Percentiles rank a stretch among this genome's conserved stretches.
Evolutionary conservation across 1,140 invertebrate genomes (phyloP).

Genomic region (Galendromus occidentalis): DNA sequence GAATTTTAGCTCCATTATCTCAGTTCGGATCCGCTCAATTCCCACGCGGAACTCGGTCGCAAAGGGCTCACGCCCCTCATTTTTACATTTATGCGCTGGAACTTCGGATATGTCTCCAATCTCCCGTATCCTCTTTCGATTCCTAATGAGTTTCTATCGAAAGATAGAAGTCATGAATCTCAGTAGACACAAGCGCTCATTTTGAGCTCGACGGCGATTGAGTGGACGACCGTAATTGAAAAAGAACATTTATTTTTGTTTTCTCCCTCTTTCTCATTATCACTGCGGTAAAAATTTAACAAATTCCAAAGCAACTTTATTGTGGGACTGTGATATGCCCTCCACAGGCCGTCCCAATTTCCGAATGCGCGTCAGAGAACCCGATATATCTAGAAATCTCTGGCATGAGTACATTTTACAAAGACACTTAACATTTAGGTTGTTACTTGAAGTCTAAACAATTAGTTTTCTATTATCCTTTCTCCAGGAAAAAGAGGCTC

Average conservation of each 20-base stretch:
- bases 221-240: slow-evolving; percentile 1
- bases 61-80: no score
- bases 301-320: slow-evolving; percentile 5
- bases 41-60: no score
- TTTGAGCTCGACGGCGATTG: no score
- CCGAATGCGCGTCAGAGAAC: not conserved
- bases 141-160: no score
- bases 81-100: no score
- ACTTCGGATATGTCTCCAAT: no score
- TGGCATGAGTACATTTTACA: not conserved
- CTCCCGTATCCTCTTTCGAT: no score
- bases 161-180: no score
- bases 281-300: slow-evolving; percentile 11
- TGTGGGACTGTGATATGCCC: not conserved
- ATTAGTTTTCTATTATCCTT: not conserved
- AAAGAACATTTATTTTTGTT: slow-evolving; percentile 10
- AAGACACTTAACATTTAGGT: not conserved
- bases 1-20: no score
- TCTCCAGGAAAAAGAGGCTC: not conserved
- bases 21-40: no score
- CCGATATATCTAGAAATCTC: not conserved
- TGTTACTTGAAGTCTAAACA: not conserved
- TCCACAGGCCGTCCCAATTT: not conserved
- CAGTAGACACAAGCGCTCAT: no score
- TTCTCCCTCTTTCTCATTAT: not conserved